Base-by-base conservation (phyloP, 2,888 invertebrate genomes). In the Tyria jacobaeae region DNA sequence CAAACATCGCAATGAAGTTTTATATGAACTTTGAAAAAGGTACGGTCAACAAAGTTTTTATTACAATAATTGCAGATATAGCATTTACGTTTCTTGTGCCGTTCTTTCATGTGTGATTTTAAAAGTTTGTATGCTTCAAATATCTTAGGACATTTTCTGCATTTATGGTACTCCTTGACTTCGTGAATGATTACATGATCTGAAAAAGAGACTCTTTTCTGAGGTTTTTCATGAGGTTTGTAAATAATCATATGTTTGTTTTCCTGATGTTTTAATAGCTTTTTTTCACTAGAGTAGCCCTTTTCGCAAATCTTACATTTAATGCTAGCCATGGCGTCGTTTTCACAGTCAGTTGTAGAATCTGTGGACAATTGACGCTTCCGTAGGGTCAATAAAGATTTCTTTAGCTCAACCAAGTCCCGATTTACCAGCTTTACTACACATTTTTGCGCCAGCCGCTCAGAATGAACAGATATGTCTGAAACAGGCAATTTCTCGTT, bases 11-110 rank as follows among this genome's bases (percentile, higher is more conserved):
- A 93, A 44, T 94, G 93, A n/a, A 92, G 57, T 60, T 86, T 89
- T 0, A 93, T 87, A 56, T 94, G 93, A 0, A 90, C 84, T 81
- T 93, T 93, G 39, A 93, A 93, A 39, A 91, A 86, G 74, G 84
- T 88, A 44, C 91, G 81, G 62, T 92, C 90, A 1, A 83, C 82
- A 65, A 92, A 93, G 9, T 84, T 87, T 63, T 87, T 92, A 10
- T 79, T 75, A 62, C 93, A 94, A 59, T 92, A 93, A 64, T 90
- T 73, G 63, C 93, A 94, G n/a, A 90, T 88, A 59, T 92, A 94
- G 55, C 89, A 89, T 74, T 89, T 92, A 9, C 90, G 86, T 69
- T 92, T 93, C 66, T 86, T 91, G 58, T 94, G 93, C 0, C 71
- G 67, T 1, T 72, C 70, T 63, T 86, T 90, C 80, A 84, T 89